These are phyloP conservation scores for Teleiodes luculella DNA, from an alignment of 2,888 invertebrate genomes.

Conservation along the genomic window DNA sequence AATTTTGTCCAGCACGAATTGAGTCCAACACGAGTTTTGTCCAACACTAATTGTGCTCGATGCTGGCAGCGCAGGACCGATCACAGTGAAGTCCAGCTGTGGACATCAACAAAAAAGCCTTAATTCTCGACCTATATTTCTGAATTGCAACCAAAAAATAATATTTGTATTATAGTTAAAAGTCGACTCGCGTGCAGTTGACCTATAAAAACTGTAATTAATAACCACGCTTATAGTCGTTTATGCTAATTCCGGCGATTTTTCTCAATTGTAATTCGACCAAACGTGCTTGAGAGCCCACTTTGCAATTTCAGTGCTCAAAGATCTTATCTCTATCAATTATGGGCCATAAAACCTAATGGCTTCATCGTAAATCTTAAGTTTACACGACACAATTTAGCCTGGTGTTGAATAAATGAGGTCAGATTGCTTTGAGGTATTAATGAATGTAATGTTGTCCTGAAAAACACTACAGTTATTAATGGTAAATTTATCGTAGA, in stretches of 20 bases:
- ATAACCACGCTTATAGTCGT: slow-evolving; percentile 66
- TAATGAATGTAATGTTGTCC: slow-evolving; percentile 45
- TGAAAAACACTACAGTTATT: background rate
- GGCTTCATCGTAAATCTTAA: slow-evolving; percentile 76
- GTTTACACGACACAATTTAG: slow-evolving; percentile 72
- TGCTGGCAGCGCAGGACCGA: no score
- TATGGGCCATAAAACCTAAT: slow-evolving; percentile 76
- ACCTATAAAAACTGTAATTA: slow-evolving; percentile 69
- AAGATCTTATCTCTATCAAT: slow-evolving; percentile 76
- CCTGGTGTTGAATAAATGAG: slow-evolving; percentile 72
- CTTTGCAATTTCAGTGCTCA: slow-evolving; percentile 70
- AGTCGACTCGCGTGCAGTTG: slow-evolving; percentile 53
- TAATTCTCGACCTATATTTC: background rate
- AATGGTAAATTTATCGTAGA: no score
- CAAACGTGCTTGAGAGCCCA: slow-evolving; percentile 63
- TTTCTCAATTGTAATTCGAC: slow-evolving; percentile 69
- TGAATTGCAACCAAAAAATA: slow-evolving; percentile 31
- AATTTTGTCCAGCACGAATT: no score
- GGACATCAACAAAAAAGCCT: no score
- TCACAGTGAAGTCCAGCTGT: no score
- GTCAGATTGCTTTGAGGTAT: slow-evolving; percentile 57
- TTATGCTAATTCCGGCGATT: slow-evolving; percentile 65
- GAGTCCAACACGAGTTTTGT: no score
- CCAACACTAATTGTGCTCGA: no score
- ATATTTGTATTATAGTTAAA: slow-evolving; percentile 47